phyloP scores from a whole-genome alignment of 2,113 vertebrate genomes.

The Archilochus colubris region DNA sequence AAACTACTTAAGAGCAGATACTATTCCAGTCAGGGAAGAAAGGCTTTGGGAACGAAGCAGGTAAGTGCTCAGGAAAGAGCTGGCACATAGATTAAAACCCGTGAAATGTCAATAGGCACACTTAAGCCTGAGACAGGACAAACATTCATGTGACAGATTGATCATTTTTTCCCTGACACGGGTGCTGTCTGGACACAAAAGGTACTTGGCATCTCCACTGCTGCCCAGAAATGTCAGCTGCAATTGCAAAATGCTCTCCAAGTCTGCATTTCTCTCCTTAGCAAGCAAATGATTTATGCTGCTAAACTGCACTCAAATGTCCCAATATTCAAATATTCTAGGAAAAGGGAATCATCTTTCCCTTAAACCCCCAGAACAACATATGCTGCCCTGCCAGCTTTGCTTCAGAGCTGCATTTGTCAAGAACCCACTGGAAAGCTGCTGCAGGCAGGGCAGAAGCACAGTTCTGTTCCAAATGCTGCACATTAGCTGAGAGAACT shows the following conservation, averaged over 20 bases:
- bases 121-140: neutral
- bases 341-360: neutral
- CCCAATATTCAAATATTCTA: neutral
- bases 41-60: neutral
- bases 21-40: neutral
- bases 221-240: neutral
- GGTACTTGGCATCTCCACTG: neutral
- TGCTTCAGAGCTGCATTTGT: neutral
- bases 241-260: neutral
- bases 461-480: neutral
- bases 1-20: neutral
- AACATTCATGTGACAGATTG: neutral
- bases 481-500: neutral
- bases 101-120: accelerated
- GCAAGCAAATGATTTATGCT: accelerated
- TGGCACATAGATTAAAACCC: neutral
- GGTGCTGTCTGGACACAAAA: neutral
- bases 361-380: neutral
- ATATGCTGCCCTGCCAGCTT: neutral
- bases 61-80: neutral
- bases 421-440: neutral
- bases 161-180: neutral
- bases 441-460: neutral
- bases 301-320: neutral
- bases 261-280: neutral